Conservation (phyloP, 2,113 vertebrate species). For the Cyprichromis sp. region DNA sequence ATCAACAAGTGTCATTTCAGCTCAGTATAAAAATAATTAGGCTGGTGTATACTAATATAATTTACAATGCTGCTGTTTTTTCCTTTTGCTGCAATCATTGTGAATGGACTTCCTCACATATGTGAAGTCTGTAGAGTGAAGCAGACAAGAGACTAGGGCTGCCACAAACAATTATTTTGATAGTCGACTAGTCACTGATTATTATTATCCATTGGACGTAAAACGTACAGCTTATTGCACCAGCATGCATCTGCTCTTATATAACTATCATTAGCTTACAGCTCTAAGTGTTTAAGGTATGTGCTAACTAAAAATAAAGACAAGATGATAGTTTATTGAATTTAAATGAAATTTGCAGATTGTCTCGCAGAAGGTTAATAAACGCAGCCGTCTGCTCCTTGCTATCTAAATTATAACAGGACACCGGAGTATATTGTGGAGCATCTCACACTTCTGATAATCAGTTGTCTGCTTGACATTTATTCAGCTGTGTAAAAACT, state of each 20-base stretch:
- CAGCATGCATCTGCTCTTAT: no score
- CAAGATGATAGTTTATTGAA: neutral
- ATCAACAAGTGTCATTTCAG: neutral
- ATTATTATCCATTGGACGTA: no score
- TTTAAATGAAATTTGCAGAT: accelerated
- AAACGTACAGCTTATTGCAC: no score
- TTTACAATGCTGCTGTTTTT: neutral
- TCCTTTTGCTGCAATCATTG: neutral
- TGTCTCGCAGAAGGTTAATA: neutral
- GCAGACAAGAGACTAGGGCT: neutral
- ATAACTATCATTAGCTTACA: no score
- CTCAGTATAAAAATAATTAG: neutral
- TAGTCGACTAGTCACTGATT: neutral
- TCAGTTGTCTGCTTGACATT: no score
- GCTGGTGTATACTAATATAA: neutral
- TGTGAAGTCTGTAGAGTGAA: neutral
- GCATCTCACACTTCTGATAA: no score
- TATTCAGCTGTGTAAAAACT: no score
- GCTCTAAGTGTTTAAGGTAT: neutral
- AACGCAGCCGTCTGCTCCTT: no score
- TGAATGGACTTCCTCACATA: neutral
- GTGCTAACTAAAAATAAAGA: neutral
- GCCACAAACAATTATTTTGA: accelerated
- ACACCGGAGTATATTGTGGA: no score
- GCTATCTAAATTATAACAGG: no score